Evolutionary conservation across 1,140 invertebrate species (phyloP), one percentile per base, ranked within the genome.

Genomic region (Cydia amplana): DNA sequence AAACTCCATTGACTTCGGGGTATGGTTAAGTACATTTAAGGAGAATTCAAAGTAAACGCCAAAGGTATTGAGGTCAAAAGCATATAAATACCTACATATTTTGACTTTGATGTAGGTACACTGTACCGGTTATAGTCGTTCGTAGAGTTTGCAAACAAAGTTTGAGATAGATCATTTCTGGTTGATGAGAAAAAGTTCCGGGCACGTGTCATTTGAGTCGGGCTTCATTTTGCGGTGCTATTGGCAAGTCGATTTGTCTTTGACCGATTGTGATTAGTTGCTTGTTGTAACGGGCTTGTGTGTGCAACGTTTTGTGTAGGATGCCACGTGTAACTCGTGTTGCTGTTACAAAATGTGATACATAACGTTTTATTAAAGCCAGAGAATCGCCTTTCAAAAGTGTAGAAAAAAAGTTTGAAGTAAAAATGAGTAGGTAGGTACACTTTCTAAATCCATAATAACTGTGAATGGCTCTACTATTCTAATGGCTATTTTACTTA

Each of bases 111-210:
- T n/a, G n/a, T n/a, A n/a, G n/a, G 7, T 0, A 16, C 18, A 60
- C 55, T 60, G 55, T 60, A 12, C 55, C 55, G 6, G n/a, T 23
- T 60, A 5, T 60, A 23, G 20, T 55, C 16, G 46, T n/a, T 18
- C n/a, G 18, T 23, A 60, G 9, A 32, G 64, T n/a, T 70, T 43
- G 4, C 32, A 18, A 70, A 70, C 65, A n/a, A 70, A 70, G 28
- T 70, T 70, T 18, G 16, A 16, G 32, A 40, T 70, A 36, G 65
- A 36, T 70, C 65, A 36, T 32, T n/a, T n/a, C 23, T 36, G 16
- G 23, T 36, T 32, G 23, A 65, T 65, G 28, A 65, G 64, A 65
- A 65, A 65, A 65, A 65, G 64, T 65, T 65, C 25, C 25, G 12
- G 25, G 16, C 60, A 65, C 64, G 64, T 65, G 64, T 65, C 12